Conservation (phyloP, 2,113 vertebrate species). For the Morone saxatilis region DNA sequence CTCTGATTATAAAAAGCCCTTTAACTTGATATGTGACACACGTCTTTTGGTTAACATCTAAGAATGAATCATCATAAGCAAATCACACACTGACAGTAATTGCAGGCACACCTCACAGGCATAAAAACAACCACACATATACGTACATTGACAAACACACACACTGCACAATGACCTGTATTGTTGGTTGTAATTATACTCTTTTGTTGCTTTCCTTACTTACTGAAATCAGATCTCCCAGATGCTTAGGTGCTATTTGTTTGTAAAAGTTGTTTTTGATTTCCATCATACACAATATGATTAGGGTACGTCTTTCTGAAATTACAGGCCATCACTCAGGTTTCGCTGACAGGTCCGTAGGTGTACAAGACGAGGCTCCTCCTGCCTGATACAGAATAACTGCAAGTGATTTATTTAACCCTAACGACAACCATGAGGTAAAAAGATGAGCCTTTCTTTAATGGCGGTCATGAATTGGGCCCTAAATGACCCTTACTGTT, state of each 20-base stretch:
- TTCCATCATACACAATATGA: constrained; percentile 51
- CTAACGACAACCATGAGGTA: not conserved
- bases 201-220: constrained; percentile 55
- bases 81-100: constrained; percentile 72
- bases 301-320: constrained; percentile 46
- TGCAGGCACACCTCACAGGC: constrained; percentile 47
- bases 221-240: constrained; percentile 65
- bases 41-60: constrained; percentile 71
- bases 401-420: constrained; percentile 33
- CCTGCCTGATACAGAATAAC: constrained; percentile 21
- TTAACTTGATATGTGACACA: constrained; percentile 76
- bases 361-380: constrained; percentile 11
- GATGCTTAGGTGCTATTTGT: constrained; percentile 67
- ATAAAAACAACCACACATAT: constrained; percentile 38
- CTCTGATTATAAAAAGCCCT: constrained; percentile 50
- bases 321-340: constrained; percentile 56
- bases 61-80: constrained; percentile 71
- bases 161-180: constrained; percentile 65
- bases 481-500: constrained; percentile 51
- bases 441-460: constrained; percentile 17
- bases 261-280: constrained; percentile 70
- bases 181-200: constrained; percentile 75
- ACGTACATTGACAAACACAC: constrained; percentile 27
- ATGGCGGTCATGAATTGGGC: constrained; percentile 20
- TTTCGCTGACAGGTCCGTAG: constrained; percentile 52